Evolutionary conservation across 1,140 invertebrate genomes (phyloP), one percentile per base, ranked within the genome.

Genomic region (Battus philenor): DNA sequence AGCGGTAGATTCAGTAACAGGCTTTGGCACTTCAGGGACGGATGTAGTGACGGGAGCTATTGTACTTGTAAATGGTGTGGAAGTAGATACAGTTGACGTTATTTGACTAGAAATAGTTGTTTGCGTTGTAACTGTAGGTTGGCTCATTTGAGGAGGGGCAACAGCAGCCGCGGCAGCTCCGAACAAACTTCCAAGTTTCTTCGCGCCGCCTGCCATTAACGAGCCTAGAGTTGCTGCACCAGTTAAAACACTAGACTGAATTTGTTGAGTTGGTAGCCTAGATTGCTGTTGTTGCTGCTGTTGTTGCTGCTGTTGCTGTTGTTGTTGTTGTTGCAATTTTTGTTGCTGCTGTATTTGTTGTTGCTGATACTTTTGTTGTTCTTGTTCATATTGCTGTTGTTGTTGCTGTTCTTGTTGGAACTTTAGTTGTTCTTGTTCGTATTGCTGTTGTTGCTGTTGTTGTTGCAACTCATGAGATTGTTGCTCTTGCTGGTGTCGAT

Each of bases 201-300:
- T 82, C 13, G 86, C 86, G 73, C 86, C 85, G 53, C 83, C 87
- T n/a, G 79, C 84, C 68, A 86, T 82, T 57, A 86, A 58, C 17
- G 74, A 83, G n/a, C 80, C 80, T 47, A 86, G 75, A 29, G 78
- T 86, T 30, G 80, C 82, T 41, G 72, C 85, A 33, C 83, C 86
- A n/a, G 82, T 85, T 11, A 86, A 36, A 43, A 83, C 70, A 49
- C 69, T 75, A 4, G 81, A 54, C 57, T 82, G 79, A 8, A 84
- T 44, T 54, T 85, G 82, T 57, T 77, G 79, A 7, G 76, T 48
- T 20, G 77, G 68, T 13, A 68, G 48, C 36, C 73, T 67, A 43
- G 68, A 62, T 52, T 76, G 68, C 26, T 66, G 58, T 31, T 73
- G 68, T 13, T 69, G 65, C 16, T 77, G 69, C 12, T 70, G 65